Conservation (phyloP, 2,113 vertebrate species). For the Epinephelus moara region DNA sequence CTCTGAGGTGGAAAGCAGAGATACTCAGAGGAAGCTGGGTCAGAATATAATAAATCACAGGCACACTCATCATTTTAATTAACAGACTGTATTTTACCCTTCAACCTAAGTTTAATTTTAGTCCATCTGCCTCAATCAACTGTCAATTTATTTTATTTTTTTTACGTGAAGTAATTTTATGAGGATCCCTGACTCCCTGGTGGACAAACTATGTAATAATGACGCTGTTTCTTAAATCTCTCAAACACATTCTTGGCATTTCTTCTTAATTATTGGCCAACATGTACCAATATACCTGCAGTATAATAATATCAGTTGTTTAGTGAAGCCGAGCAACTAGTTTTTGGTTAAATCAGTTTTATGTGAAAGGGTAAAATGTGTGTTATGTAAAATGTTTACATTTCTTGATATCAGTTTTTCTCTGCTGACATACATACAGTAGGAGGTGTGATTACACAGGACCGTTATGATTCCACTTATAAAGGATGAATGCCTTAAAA, state of each 20-base stretch:
- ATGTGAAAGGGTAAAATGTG: background rate
- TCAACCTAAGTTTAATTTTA: too few species aligned
- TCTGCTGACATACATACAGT: background rate
- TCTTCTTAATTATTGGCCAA: background rate
- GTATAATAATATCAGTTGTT: background rate
- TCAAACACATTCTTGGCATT: background rate
- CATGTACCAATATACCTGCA: background rate
- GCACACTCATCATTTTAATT: too few species aligned
- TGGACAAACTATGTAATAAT: background rate
- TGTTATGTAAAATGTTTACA: background rate
- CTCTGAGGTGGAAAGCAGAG: too few species aligned
- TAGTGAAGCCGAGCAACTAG: background rate
- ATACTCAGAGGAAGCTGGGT: too few species aligned
- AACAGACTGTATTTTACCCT: too few species aligned
- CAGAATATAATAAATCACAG: too few species aligned
- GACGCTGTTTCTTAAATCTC: background rate
- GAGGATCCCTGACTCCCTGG: background rate
- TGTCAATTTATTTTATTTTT: too few species aligned
- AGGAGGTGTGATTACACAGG: background rate
- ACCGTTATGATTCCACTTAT: background rate
- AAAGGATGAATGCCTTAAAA: constrained; percentile 5
- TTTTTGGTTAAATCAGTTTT: background rate
- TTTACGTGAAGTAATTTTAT: too few species aligned
- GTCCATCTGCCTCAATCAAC: too few species aligned
- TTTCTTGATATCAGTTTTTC: background rate